Evolutionary conservation across 2,888 invertebrate species (phyloP).

Genomic region (Graphium colonna): DNA sequence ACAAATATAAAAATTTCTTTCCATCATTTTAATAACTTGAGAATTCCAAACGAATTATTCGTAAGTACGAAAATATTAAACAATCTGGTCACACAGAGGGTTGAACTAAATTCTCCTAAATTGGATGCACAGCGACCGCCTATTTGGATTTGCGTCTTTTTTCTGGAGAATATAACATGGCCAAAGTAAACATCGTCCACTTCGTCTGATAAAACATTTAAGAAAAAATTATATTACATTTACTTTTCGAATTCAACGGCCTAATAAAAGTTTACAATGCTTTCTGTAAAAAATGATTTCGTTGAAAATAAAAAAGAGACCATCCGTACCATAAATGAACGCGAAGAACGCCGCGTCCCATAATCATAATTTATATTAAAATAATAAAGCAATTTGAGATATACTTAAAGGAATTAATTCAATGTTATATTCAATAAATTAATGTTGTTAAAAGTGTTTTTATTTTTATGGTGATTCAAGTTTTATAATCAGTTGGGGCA

Average conservation of each 20-base stretch:
- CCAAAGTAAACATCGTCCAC: background rate
- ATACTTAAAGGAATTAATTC: constrained; percentile 54
- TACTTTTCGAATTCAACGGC: background rate
- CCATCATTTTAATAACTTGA: too few species aligned
- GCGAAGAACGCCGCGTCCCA: constrained; percentile 26
- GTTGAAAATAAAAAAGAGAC: constrained; percentile 29
- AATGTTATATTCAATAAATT: constrained; percentile 64
- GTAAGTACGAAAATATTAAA: background rate
- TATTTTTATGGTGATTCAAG: constrained; percentile 65
- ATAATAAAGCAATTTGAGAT: constrained; percentile 37
- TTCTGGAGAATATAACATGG: background rate
- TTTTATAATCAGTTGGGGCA: constrained; percentile 65
- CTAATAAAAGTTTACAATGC: constrained; percentile 5
- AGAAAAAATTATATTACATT: background rate
- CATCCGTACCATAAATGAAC: constrained; percentile 21
- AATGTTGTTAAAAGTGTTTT: constrained; percentile 58
- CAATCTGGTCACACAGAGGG: background rate
- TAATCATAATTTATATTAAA: constrained; percentile 32
- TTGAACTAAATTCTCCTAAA: background rate
- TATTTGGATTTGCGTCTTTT: background rate
- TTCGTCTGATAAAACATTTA: background rate
- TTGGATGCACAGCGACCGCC: background rate
- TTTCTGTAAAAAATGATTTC: constrained; percentile 23
- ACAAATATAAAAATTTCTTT: too few species aligned
- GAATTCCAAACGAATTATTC: background rate